phyloP scores from a whole-genome alignment of 2,113 vertebrate species.

The Todiramphus saurophagus region DNA sequence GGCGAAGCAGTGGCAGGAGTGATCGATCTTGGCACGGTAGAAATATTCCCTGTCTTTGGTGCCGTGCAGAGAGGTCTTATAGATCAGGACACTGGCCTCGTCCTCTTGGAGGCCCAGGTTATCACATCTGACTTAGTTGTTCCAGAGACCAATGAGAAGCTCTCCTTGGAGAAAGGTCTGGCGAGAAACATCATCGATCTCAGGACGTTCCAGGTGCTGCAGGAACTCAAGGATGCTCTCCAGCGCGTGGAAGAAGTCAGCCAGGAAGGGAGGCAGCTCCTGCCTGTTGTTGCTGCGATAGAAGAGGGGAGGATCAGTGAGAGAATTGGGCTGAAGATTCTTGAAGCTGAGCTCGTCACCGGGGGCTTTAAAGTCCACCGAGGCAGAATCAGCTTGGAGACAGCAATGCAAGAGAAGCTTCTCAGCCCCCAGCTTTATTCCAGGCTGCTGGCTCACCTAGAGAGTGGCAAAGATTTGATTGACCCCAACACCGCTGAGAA shows the following conservation, averaged over 20 bases:
- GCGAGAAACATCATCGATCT: conserved; percentile 79
- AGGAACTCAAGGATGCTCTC: conserved; percentile 77
- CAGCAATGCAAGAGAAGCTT: conserved; percentile 73
- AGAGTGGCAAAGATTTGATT: conserved; percentile 79
- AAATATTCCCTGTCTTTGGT: conserved; percentile 90
- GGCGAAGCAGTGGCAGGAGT: conserved; percentile 86
- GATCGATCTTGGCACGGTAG: conserved; percentile 92
- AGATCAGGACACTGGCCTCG: conserved; percentile 90
- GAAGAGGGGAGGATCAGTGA: conserved; percentile 82
- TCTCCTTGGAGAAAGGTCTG: conserved; percentile 83
- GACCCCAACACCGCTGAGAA: conserved; percentile 93
- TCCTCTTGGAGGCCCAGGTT: conserved; percentile 89
- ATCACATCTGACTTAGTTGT: conserved; percentile 84
- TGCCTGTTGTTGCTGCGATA: conserved; percentile 78
- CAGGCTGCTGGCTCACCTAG: conserved; percentile 75
- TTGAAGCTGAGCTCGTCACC: conserved; percentile 81
- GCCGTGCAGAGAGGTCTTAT: conserved; percentile 92
- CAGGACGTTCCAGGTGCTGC: conserved; percentile 72
- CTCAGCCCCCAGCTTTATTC: conserved; percentile 67
- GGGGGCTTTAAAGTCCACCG: conserved; percentile 75
- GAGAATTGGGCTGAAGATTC: conserved; percentile 82
- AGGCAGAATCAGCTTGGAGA: conserved; percentile 75
- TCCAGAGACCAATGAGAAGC: conserved; percentile 76
- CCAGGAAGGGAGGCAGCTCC: conserved; percentile 38
- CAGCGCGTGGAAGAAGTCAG: conserved; percentile 56